Evolutionary conservation across 2,888 invertebrate species (phyloP).

Genomic region (Nasonovia ribisnigri): DNA sequence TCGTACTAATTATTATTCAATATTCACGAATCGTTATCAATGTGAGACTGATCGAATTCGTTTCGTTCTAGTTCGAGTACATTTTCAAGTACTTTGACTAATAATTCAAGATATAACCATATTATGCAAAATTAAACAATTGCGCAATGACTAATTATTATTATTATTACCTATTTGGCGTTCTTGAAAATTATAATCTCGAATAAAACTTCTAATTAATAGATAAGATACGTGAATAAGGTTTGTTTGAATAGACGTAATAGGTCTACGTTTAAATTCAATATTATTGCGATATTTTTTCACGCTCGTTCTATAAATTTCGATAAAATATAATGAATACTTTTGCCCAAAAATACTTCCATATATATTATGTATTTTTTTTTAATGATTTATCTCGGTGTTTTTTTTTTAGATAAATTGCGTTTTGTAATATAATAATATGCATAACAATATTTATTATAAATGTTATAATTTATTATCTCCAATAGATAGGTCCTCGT

Average conservation of each 20-base stretch:
- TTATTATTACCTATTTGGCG: slow-evolving; percentile 9
- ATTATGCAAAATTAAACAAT: not conserved
- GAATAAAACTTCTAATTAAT: slow-evolving; percentile 3
- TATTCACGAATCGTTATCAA: slow-evolving; percentile 14
- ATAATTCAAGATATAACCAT: not conserved
- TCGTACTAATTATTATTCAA: not conserved
- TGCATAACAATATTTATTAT: not conserved
- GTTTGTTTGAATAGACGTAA: not conserved
- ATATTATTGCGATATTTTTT: not conserved
- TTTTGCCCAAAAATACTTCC: not conserved
- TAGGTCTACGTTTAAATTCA: not conserved
- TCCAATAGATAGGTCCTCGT: not conserved
- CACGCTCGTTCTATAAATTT: not conserved
- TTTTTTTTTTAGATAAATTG: not conserved
- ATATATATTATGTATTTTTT: not conserved
- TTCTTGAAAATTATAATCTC: slow-evolving; percentile 12
- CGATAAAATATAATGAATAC: not conserved
- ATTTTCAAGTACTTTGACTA: not conserved
- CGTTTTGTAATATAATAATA: not conserved
- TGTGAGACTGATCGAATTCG: slow-evolving; percentile 5
- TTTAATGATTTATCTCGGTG: not conserved
- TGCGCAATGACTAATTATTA: slow-evolving; percentile 20
- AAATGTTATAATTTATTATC: not conserved
- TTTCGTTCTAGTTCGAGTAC: slow-evolving; percentile 14
- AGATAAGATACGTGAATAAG: slow-evolving; percentile 1